Percentiles rank a stretch among this genome's conserved stretches.
phyloP scores from a whole-genome alignment of 1,140 invertebrate genomes.

The Cydia strobilella region DNA sequence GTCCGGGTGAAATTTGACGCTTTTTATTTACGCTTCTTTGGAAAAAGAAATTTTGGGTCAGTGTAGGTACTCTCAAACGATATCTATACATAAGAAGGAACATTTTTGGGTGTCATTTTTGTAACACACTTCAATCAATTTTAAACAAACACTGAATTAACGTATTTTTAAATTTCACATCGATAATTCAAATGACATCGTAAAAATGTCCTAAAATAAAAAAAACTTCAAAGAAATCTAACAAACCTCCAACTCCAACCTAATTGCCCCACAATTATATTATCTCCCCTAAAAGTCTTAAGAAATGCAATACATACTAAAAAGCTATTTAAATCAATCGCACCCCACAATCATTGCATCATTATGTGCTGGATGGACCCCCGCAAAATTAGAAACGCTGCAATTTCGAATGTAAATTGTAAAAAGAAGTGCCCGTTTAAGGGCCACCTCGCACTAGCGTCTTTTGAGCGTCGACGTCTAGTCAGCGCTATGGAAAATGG shows the following conservation, averaged over 20 bases:
- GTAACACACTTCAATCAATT: no score
- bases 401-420: constrained; percentile 49
- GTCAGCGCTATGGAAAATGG: no score
- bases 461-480: no score
- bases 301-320: constrained; percentile 17
- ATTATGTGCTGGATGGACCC: constrained; percentile 15
- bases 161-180: no score
- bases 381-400: constrained; percentile 40
- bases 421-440: constrained; percentile 28
- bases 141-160: no score
- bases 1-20: background rate
- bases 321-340: constrained; percentile 20
- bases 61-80: background rate
- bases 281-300: background rate
- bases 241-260: background rate
- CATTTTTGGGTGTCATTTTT: no score
- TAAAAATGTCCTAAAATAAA: background rate
- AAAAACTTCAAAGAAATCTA: constrained; percentile 10
- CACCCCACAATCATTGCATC: background rate
- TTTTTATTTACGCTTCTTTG: background rate
- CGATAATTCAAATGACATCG: no score
- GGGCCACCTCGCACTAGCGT: no score
- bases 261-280: constrained; percentile 1
- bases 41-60: background rate
- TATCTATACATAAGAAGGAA: no score